Evolutionary conservation across 2,113 vertebrate genomes (phyloP).

Genomic region (Miniopterus natalensis): DNA sequence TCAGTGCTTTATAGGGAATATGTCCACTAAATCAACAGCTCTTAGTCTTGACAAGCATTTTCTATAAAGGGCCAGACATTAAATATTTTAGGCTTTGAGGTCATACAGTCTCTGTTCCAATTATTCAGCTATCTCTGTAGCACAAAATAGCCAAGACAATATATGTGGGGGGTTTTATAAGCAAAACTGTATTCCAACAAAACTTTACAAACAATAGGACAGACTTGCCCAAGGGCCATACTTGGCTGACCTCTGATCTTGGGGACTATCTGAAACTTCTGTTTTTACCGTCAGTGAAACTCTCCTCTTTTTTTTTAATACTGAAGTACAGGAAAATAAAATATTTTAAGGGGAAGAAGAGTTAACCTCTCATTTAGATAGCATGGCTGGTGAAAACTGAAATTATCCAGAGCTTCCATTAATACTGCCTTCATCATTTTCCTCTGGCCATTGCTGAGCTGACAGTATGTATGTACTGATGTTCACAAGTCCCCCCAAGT

Average conservation of each 20-base stretch:
- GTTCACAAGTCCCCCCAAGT: constrained; percentile 88
- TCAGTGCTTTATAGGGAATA: not conserved
- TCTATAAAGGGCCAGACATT: not conserved
- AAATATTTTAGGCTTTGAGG: not conserved
- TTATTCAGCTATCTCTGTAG: not conserved
- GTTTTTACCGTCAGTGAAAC: constrained; percentile 19
- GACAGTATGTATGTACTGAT: constrained; percentile 89
- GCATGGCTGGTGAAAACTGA: not conserved
- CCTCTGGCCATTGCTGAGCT: constrained; percentile 79
- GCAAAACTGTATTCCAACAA: not conserved
- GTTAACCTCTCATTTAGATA: not conserved
- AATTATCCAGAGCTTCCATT: constrained; percentile 38
- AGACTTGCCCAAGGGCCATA: not conserved
- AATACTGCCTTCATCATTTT: not conserved
- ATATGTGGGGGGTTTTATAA: not conserved
- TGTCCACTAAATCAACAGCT: constrained; percentile 5
- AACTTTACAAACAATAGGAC: not conserved
- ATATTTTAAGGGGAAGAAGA: not conserved
- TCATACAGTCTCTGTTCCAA: not conserved
- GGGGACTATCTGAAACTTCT: not conserved
- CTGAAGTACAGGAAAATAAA: constrained; percentile 15
- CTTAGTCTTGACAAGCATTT: not conserved
- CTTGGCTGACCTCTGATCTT: not conserved
- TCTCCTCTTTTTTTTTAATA: not conserved
- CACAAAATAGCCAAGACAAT: not conserved